phyloP scores from a whole-genome alignment of 2,113 vertebrate genomes.

The Chaenogobius annularis region DNA sequence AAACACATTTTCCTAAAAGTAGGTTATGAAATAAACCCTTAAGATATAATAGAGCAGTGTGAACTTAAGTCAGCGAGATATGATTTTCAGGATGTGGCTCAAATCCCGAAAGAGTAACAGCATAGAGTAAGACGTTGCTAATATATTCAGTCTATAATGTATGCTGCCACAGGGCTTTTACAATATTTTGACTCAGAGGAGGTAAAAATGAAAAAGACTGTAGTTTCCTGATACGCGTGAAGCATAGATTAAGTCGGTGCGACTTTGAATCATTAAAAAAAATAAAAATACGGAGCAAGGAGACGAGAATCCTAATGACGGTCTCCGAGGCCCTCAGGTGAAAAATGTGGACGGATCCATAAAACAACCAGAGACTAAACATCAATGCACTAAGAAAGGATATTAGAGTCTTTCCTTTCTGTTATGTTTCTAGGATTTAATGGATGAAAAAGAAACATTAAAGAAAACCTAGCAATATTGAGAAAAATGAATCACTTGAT shows the following conservation, averaged over 20 bases:
- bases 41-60: neutral
- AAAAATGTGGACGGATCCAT: neutral
- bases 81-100: constrained; percentile 2
- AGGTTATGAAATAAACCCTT: constrained; percentile 5
- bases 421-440: neutral
- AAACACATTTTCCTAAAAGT: constrained; percentile 8
- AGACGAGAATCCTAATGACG: neutral
- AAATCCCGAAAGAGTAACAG: constrained; percentile 19
- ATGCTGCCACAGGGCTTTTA: constrained; percentile 8
- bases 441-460: neutral
- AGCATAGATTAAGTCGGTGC: neutral
- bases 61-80: neutral
- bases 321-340: neutral
- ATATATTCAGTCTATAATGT: constrained; percentile 23
- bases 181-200: neutral
- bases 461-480: neutral
- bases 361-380: neutral
- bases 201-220: constrained; percentile 4
- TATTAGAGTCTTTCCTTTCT: neutral
- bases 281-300: neutral
- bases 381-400: neutral
- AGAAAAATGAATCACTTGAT: neutral
- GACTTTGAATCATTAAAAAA: neutral
- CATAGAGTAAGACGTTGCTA: constrained; percentile 11
- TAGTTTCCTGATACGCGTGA: neutral